Base-by-base conservation (phyloP, 1,140 invertebrate genomes). In the Pogonomyrmex barbatus region DNA sequence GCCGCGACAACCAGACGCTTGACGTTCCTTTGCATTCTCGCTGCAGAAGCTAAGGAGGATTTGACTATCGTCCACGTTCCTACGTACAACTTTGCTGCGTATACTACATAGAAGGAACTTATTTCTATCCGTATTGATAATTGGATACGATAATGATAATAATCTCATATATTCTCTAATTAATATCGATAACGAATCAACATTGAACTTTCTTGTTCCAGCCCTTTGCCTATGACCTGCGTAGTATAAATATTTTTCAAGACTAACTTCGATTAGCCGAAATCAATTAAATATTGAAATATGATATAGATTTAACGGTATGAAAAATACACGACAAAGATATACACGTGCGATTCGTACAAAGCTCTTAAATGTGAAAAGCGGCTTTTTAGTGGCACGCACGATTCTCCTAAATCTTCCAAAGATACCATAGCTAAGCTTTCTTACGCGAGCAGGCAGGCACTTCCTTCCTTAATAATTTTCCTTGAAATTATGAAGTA, bases 401-500 rank as follows among this genome's bases (percentile, higher is more conserved):
- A 87, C 85, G 85, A 78, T 87, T 86, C 84, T 71, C 84, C 81
- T 92, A 93, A 93, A 94, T 93, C 94, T 92, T 89, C 62, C 76
- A 83, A 62, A 87, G 92, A 93, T 94, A 93, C 93, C 91, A 93
- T 86, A 92, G 91, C 91, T 94, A 89, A 93, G 93, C 94, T 94
- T 94, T 95, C 93, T 94, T 94, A 94, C 89, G 90, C 88, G 90
- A 93, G 90, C 93, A 92, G 93, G 92, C 92, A 91, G 90, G 56
- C 86, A 90, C 91, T 94, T 94, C 92, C 93, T 93, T 93, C 92
- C 92, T 92, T 91, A 91, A 94, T 94, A 92, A 94, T 94, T 94
- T 93, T 91, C 90, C 79, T 85, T 81, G 89, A 91, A 94, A 94
- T 95, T 93, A 94, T 93, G 91, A 93, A 91, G 91, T 92, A 93